These are phyloP conservation scores for Stichopus chloronotus DNA, from an alignment of 35 echinoderm and acorn worm genomes.

Conservation along the genomic window DNA sequence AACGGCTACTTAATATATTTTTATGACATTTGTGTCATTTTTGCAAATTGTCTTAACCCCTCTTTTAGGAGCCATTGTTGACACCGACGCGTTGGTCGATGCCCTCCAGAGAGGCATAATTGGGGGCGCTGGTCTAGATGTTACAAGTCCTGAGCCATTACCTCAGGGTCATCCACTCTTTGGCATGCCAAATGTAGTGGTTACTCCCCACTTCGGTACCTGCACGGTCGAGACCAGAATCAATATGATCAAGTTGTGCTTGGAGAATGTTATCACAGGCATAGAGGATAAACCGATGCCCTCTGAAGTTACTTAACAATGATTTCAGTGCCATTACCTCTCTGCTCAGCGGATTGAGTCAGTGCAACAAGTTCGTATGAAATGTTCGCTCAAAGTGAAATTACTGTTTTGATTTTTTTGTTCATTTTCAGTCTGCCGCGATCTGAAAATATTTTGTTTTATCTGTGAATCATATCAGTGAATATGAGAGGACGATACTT, in stretches of 20 bases:
- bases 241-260: slow-evolving; percentile 45
- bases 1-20: no score
- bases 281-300: slow-evolving; percentile 33
- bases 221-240: slow-evolving; percentile 21
- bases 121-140: slow-evolving; percentile 69
- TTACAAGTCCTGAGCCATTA: slow-evolving; percentile 73
- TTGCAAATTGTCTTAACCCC: not conserved
- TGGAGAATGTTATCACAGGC: slow-evolving; percentile 52
- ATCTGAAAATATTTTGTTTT: no score
- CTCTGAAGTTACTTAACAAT: slow-evolving; percentile 21
- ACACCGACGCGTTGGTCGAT: slow-evolving; percentile 63
- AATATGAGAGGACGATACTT: no score
- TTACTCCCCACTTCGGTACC: slow-evolving; percentile 59
- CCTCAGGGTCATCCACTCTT: slow-evolving; percentile 73
- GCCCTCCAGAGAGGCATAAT: slow-evolving; percentile 58
- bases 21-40: no score
- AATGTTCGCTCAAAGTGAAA: no score
- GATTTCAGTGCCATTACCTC: not conserved
- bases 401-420: no score
- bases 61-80: slow-evolving; percentile 61
- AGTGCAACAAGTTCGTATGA: no score
- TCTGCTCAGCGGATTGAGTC: no score
- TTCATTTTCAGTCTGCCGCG: no score
- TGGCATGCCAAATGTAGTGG: slow-evolving; percentile 63
- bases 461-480: no score